phyloP scores from a whole-genome alignment of 2,888 invertebrate species.

The Euzophera pinguis region DNA sequence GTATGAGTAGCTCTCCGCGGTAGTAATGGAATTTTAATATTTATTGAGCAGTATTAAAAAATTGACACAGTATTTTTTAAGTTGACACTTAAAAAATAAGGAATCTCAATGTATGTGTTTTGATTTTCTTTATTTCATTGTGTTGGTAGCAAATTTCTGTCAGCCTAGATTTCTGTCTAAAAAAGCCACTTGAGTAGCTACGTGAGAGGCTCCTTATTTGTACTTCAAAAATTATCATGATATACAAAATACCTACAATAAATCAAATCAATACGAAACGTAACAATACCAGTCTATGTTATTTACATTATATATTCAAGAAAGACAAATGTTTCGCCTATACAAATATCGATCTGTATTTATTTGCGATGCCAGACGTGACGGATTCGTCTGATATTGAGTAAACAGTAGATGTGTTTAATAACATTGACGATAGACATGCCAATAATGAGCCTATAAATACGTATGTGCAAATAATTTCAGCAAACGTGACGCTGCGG shows the following conservation, averaged over 20 bases:
- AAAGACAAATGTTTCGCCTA: neutral
- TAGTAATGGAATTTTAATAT: too few relatives aligned
- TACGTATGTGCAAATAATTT: constrained; percentile 2
- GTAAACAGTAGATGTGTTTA: neutral
- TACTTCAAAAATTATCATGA: neutral
- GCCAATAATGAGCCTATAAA: neutral
- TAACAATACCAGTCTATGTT: neutral
- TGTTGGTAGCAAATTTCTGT: too few relatives aligned
- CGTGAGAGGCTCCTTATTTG: too few relatives aligned
- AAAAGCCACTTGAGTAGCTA: too few relatives aligned
- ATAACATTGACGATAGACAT: neutral
- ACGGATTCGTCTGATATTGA: neutral
- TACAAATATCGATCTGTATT: neutral
- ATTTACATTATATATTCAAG: neutral
- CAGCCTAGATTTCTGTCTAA: too few relatives aligned
- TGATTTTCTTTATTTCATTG: too few relatives aligned
- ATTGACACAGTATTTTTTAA: too few relatives aligned
- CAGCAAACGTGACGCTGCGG: neutral
- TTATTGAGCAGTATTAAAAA: too few relatives aligned
- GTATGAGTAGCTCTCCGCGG: too few relatives aligned
- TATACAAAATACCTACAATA: neutral
- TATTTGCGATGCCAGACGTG: neutral
- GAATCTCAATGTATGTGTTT: too few relatives aligned
- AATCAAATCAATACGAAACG: neutral
- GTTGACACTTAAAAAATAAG: too few relatives aligned